These are phyloP conservation scores for Neodiprion pinetum DNA, from an alignment of 1,140 invertebrate species.

Conservation along the genomic window DNA sequence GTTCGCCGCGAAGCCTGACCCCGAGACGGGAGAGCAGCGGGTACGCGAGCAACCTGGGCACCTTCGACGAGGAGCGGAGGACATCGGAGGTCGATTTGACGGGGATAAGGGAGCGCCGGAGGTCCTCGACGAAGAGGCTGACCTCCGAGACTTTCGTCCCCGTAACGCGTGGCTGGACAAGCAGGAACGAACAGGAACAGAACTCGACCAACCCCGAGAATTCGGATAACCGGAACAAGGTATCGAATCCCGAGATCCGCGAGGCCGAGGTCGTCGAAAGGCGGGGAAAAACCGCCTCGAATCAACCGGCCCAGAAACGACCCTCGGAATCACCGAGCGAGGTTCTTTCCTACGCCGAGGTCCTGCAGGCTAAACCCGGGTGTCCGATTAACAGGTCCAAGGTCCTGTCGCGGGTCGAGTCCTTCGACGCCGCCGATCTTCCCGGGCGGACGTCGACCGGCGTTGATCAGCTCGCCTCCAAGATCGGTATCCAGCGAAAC, in stretches of 20 bases:
- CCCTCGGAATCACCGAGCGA: not conserved
- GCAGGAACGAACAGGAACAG: not conserved
- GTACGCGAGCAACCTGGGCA: constrained; percentile 49
- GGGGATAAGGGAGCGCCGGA: constrained; percentile 38
- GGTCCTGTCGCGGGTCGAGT: not conserved
- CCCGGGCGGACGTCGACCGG: not conserved
- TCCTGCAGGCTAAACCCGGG: not conserved
- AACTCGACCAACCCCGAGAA: not conserved
- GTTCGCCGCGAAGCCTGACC: constrained; percentile 22
- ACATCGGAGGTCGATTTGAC: constrained; percentile 31
- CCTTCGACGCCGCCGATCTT: constrained; percentile 3
- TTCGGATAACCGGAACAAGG: constrained; percentile 31
- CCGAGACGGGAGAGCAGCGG: constrained; percentile 52
- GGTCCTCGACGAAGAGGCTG: constrained; percentile 39
- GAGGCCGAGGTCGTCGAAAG: constrained; percentile 28
- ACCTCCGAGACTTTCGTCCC: constrained; percentile 24
- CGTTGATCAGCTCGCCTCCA: not conserved
- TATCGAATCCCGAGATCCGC: constrained; percentile 43
- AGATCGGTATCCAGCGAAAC: not conserved
- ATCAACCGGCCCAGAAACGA: not conserved
- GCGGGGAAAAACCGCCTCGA: not conserved
- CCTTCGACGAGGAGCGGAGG: constrained; percentile 50
- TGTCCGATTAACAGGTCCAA: not conserved
- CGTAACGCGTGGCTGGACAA: not conserved
- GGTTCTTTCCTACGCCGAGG: constrained; percentile 9